Conservation (phyloP, 2,888 invertebrate species). For the Bombyx huttoni region DNA sequence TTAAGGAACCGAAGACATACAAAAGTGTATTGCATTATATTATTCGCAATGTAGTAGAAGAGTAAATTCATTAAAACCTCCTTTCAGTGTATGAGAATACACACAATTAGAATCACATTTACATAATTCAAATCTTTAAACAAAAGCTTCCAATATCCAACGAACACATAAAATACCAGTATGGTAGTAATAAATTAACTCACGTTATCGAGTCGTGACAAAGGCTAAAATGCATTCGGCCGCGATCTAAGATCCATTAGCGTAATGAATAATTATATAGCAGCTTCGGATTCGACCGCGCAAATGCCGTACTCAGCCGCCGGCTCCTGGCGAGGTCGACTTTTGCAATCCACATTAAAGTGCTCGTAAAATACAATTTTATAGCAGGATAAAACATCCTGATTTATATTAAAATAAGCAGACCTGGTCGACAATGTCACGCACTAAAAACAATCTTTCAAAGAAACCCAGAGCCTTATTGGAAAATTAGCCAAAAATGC, state of each 20-base stretch:
- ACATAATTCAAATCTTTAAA: no score
- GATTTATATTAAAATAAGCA: not conserved
- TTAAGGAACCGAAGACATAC: no score
- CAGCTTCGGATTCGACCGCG: constrained; percentile 29
- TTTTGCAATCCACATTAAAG: constrained; percentile 29
- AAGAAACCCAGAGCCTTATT: no score
- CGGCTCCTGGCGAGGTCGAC: constrained; percentile 35
- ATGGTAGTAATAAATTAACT: constrained; percentile 5
- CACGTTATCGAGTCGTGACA: constrained; percentile 42
- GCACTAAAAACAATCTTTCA: no score
- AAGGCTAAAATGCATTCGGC: constrained; percentile 28
- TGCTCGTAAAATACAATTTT: constrained; percentile 9
- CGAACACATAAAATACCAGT: no score
- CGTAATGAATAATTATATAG: constrained; percentile 52
- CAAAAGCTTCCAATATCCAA: no score
- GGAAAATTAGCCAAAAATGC: no score
- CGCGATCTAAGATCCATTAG: constrained; percentile 48
- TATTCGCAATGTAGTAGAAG: no score
- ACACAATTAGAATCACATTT: no score
- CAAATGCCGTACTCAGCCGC: constrained; percentile 19
- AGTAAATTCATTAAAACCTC: no score
- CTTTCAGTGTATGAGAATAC: no score
- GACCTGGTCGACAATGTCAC: not conserved
- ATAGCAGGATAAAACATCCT: constrained; percentile 19
- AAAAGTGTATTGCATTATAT: no score